Conservation (phyloP, 2,113 vertebrate species). For the Phaethon lepturus region DNA sequence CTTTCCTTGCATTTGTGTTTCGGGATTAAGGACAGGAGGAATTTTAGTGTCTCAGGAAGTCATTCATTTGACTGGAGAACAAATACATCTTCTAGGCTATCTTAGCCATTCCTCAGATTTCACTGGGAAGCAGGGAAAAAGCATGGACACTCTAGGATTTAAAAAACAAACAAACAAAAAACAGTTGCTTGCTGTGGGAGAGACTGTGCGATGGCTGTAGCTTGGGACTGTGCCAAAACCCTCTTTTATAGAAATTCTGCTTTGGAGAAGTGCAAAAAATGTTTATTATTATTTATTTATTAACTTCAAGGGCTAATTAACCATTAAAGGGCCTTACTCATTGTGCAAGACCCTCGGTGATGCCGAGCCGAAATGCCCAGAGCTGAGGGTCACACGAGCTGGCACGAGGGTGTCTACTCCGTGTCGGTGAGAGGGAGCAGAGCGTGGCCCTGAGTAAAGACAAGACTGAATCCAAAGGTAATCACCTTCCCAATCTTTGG, state of each 20-base stretch:
- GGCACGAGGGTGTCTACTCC: not conserved
- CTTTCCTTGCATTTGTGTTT: accelerated
- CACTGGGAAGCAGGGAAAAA: not conserved
- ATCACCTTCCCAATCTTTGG: accelerated
- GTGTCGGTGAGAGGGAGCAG: accelerated
- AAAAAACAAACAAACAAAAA: too few species aligned
- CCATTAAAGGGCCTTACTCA: not conserved
- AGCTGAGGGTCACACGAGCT: not conserved
- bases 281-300: not conserved
- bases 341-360: not conserved
- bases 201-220: not conserved
- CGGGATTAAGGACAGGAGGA: not conserved
- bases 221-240: not conserved
- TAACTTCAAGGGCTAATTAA: not conserved
- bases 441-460: accelerated
- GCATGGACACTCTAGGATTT: not conserved
- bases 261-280: not conserved
- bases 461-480: accelerated
- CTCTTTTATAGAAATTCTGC: not conserved
- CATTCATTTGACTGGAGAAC: not conserved
- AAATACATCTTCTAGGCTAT: not conserved
- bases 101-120: not conserved
- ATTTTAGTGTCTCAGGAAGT: accelerated
- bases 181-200: not conserved
- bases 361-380: not conserved